Evolutionary conservation across 2,888 invertebrate genomes (phyloP).

Genomic region (Rhamphomyia laevipes): DNA sequence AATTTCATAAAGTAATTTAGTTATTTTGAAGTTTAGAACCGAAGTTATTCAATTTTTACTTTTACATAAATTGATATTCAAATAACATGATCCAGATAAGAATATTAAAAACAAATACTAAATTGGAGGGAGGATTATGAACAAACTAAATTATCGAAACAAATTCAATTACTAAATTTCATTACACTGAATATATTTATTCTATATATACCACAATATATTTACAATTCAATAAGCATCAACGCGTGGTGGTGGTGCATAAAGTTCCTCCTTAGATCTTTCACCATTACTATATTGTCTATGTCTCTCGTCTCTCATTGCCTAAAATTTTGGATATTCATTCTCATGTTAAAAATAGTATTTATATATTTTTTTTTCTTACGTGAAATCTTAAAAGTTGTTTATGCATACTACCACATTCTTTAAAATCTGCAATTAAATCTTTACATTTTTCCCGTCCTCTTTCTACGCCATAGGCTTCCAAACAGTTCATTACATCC

Average conservation of each 20-base stretch:
- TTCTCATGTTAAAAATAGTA: neutral
- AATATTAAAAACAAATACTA: too few relatives aligned
- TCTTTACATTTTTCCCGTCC: conserved; percentile 50
- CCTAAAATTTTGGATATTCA: conserved; percentile 27
- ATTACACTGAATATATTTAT: too few relatives aligned
- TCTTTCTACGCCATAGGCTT: conserved; percentile 64
- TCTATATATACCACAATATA: too few relatives aligned
- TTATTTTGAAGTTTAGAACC: too few relatives aligned
- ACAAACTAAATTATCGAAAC: too few relatives aligned
- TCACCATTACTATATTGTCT: conserved; percentile 49
- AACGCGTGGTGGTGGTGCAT: conserved; percentile 41
- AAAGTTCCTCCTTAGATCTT: conserved; percentile 42
- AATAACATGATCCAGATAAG: too few relatives aligned
- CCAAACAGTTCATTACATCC: conserved; percentile 62
- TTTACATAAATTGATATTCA: too few relatives aligned
- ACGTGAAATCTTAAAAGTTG: conserved; percentile 49
- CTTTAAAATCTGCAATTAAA: conserved; percentile 55
- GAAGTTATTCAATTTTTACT: too few relatives aligned
- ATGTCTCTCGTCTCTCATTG: conserved; percentile 50
- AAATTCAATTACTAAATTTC: too few relatives aligned
- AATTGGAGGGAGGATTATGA: too few relatives aligned
- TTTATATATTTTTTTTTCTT: conserved; percentile 15
- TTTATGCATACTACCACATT: conserved; percentile 51
- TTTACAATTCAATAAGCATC: conserved; percentile 44
- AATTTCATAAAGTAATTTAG: too few relatives aligned